Conservation (phyloP, 2,888 invertebrate genomes). For the Sarcophaga variegata region DNA sequence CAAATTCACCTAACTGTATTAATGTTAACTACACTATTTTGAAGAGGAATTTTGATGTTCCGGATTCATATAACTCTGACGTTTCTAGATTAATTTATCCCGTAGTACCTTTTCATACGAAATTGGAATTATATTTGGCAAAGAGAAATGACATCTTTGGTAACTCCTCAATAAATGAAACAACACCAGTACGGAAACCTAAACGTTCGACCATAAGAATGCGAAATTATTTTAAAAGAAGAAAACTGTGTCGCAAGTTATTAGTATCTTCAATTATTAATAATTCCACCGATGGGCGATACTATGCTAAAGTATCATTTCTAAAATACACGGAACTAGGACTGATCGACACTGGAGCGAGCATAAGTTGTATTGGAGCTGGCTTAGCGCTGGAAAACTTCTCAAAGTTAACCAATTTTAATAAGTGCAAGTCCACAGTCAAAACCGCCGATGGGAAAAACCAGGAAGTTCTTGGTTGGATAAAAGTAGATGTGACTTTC, state of each 20-base stretch:
- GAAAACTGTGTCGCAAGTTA: background rate
- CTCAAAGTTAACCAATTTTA: constrained; percentile 20
- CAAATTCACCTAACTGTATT: background rate
- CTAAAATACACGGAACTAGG: background rate
- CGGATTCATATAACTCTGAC: too few relatives aligned
- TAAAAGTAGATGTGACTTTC: constrained; percentile 5
- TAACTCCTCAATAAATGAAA: too few relatives aligned
- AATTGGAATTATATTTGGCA: too few relatives aligned
- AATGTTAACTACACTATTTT: background rate
- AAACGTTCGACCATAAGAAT: too few relatives aligned
- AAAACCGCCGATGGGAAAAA: constrained; percentile 15
- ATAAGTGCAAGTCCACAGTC: background rate
- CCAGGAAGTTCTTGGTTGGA: constrained; percentile 21
- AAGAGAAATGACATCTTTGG: too few relatives aligned
- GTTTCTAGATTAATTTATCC: too few relatives aligned
- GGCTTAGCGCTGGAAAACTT: background rate
- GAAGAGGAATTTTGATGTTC: background rate
- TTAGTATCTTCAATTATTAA: background rate
- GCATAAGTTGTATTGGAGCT: too few relatives aligned
- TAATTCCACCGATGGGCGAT: background rate
- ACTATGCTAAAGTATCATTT: constrained; percentile 11
- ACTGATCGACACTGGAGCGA: background rate
- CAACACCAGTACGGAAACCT: too few relatives aligned
- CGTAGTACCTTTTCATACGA: too few relatives aligned
- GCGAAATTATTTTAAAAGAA: too few relatives aligned